Conservation (phyloP, 2,797 vertebrate species). For the Brachyrhaphis roseni region DNA sequence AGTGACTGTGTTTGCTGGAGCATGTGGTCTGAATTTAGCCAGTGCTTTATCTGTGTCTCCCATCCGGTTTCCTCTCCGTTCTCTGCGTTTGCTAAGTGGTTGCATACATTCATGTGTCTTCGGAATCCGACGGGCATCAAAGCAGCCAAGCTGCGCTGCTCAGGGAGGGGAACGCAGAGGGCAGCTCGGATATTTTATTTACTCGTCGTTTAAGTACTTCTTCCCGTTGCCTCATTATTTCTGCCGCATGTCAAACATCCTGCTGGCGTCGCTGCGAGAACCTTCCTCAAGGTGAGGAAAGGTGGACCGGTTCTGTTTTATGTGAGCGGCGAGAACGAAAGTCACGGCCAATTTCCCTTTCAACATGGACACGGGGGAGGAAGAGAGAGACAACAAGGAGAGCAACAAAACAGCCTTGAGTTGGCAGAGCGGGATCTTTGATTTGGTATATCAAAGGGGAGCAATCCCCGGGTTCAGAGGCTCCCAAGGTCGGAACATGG, state of each 20-base stretch:
- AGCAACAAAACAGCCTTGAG: conserved; percentile 69
- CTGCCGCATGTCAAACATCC: conserved; percentile 28
- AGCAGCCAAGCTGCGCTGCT: conserved; percentile 10
- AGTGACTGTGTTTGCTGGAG: conserved; percentile 62
- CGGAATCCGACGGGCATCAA: conserved; percentile 37
- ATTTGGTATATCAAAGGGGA: conserved; percentile 74
- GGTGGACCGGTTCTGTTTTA: conserved; percentile 41
- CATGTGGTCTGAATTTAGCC: conserved; percentile 80
- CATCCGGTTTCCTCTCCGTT: conserved; percentile 75
- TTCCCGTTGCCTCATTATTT: conserved; percentile 39
- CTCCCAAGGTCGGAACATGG: conserved; percentile 66
- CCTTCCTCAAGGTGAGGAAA: conserved; percentile 47
- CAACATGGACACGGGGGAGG: conserved; percentile 49
- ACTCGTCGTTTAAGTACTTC: conserved; percentile 40
- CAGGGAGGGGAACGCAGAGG: neutral
- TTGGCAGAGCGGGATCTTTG: conserved; percentile 60
- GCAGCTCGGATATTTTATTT: conserved; percentile 40
- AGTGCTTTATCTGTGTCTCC: conserved; percentile 69
- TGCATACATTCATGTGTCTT: conserved; percentile 66
- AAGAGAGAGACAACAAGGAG: conserved; percentile 60
- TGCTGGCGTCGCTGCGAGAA: conserved; percentile 18
- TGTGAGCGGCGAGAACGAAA: conserved; percentile 47
- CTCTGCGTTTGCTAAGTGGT: conserved; percentile 67
- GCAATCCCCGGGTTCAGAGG: conserved; percentile 48
- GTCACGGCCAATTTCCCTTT: conserved; percentile 74